phyloP scores from a whole-genome alignment of 2,888 invertebrate species.

The Hylaea fasciaria region DNA sequence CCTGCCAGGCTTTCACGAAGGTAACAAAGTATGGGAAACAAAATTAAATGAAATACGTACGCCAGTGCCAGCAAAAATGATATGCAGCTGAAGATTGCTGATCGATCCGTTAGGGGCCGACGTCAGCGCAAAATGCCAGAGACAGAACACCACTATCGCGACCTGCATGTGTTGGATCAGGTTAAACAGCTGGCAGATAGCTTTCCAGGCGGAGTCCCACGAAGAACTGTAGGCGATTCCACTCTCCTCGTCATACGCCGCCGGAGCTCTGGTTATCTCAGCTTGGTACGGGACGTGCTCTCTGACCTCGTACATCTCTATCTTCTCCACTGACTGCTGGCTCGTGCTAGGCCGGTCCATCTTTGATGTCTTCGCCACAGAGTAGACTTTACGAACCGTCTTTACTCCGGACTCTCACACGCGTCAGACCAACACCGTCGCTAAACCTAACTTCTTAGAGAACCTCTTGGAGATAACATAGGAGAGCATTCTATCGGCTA shows the following conservation, averaged over 20 bases:
- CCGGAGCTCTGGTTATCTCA: conserved; percentile 73
- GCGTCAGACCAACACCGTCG: conserved; percentile 41
- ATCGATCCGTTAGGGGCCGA: conserved; percentile 70
- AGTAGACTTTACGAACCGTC: conserved; percentile 60
- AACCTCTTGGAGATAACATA: conserved; percentile 65
- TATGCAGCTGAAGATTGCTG: conserved; percentile 76
- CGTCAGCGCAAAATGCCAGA: conserved; percentile 77
- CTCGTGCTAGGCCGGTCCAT: conserved; percentile 80
- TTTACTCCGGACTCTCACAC: conserved; percentile 33
- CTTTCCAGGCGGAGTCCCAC: conserved; percentile 75
- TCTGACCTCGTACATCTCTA: conserved; percentile 77
- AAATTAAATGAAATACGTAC: conserved; percentile 70
- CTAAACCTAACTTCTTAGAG: conserved; percentile 51
- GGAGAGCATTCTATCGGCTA: conserved; percentile 64
- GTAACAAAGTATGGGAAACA: too few relatives aligned
- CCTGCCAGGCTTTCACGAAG: too few relatives aligned
- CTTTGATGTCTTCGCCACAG: conserved; percentile 46
- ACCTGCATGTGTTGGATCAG: conserved; percentile 78
- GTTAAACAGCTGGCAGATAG: conserved; percentile 76
- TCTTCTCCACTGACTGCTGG: conserved; percentile 70
- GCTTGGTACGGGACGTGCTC: conserved; percentile 80
- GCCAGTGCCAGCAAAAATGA: conserved; percentile 79
- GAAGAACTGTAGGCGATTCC: conserved; percentile 62
- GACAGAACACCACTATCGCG: conserved; percentile 75
- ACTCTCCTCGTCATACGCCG: conserved; percentile 74